Evolutionary conservation across 2,888 invertebrate species (phyloP).

Genomic region (Ormyrus pomaceus): DNA sequence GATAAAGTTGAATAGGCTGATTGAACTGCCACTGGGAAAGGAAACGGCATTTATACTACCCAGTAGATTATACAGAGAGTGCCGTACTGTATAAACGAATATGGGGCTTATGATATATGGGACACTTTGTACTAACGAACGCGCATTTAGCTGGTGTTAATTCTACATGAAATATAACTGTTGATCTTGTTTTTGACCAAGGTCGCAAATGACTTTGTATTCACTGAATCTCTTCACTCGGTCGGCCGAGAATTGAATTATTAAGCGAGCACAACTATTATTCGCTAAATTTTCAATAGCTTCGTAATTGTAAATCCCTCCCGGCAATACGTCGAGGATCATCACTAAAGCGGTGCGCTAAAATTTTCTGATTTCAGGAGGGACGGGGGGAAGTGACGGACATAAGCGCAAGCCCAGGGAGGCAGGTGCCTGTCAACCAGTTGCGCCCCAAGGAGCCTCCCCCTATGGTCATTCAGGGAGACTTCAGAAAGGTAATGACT

Average conservation of each 20-base stretch:
- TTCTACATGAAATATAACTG: constrained; percentile 15
- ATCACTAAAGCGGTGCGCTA: neutral
- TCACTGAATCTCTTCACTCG: neutral
- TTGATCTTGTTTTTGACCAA: neutral
- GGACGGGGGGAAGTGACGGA: constrained; percentile 93
- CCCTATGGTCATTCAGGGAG: constrained; percentile 91
- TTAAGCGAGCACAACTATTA: no score
- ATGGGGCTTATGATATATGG: constrained; percentile 15
- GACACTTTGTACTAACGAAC: constrained; percentile 6
- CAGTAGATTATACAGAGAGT: constrained; percentile 20
- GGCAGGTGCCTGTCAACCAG: constrained; percentile 82
- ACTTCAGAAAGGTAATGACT: constrained; percentile 88
- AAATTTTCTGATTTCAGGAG: constrained; percentile 78
- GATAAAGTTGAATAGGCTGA: constrained; percentile 25
- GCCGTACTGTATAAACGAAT: neutral
- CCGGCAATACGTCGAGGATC: neutral
- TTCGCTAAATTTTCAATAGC: no score
- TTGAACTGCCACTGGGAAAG: neutral
- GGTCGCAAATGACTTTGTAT: neutral
- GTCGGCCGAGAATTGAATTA: no score
- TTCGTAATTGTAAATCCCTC: no score
- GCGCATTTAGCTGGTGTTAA: neutral
- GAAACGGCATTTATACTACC: constrained; percentile 20
- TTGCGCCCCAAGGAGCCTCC: constrained; percentile 81
- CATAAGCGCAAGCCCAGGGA: constrained; percentile 92